Evolutionary conservation across 2,797 vertebrate genomes (phyloP).

Genomic region (Eupleurogrammus muticus): DNA sequence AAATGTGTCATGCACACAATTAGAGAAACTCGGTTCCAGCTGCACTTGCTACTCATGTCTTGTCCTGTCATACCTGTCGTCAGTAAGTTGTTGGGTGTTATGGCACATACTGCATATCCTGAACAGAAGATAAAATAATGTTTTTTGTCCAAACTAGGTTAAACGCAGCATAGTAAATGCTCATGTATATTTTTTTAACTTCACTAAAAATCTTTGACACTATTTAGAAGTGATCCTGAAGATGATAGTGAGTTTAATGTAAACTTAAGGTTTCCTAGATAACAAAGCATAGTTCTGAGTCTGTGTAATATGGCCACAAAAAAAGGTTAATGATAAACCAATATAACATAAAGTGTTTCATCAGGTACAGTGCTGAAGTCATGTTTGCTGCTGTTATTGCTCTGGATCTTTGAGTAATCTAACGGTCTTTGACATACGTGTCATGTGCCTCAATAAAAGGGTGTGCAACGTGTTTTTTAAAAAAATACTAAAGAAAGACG

Average conservation of each 20-base stretch:
- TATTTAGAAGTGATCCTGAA: not conserved
- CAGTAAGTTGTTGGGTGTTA: not conserved
- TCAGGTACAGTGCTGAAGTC: not conserved
- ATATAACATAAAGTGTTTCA: not conserved
- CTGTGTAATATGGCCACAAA: not conserved
- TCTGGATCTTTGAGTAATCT: too few species aligned
- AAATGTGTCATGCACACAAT: not conserved
- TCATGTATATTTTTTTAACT: slow-evolving; percentile 15
- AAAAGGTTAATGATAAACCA: not conserved
- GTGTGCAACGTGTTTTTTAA: not conserved
- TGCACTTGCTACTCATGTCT: too few species aligned
- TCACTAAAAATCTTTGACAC: not conserved
- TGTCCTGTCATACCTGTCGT: too few species aligned
- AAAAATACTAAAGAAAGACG: not conserved
- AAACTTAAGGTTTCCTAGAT: not conserved
- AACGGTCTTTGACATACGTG: too few species aligned
- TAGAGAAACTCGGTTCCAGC: not conserved
- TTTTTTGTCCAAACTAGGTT: slow-evolving; percentile 4
- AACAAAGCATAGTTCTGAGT: not conserved
- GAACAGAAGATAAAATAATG: slow-evolving; percentile 10
- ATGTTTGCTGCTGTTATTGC: not conserved
- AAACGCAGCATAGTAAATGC: not conserved
- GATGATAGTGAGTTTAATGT: not conserved
- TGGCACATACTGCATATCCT: not conserved
- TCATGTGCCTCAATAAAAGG: not conserved